phyloP scores from a whole-genome alignment of 2,888 invertebrate genomes.

The Cryptus armator region DNA sequence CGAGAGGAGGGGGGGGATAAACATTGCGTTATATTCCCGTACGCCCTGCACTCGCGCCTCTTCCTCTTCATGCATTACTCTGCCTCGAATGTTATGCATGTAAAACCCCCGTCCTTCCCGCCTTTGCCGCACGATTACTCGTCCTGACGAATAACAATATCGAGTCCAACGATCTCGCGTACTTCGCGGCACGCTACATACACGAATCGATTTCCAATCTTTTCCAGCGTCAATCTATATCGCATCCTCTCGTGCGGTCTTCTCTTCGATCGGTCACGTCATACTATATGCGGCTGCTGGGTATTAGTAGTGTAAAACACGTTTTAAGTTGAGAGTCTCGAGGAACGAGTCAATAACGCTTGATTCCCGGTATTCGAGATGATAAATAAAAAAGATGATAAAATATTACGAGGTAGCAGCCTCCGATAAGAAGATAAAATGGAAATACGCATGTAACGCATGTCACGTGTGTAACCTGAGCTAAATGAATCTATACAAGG shows the following conservation, averaged over 20 bases:
- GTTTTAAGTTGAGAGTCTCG: constrained; percentile 17
- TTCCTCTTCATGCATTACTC: constrained; percentile 6
- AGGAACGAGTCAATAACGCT: constrained; percentile 3
- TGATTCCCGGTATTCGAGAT: background rate
- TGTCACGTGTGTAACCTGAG: background rate
- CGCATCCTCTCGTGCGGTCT: background rate
- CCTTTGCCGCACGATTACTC: background rate
- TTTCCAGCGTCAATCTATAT: constrained; percentile 19
- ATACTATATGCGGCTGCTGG: background rate
- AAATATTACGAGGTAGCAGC: background rate
- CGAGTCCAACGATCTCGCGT: constrained; percentile 8
- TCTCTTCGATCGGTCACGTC: constrained; percentile 3
- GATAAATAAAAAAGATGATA: background rate
- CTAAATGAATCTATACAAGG: background rate
- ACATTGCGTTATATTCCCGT: constrained; percentile 27
- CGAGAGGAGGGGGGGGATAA: background rate
- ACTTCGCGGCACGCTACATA: background rate
- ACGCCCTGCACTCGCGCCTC: constrained; percentile 49
- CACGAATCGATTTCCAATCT: constrained; percentile 16
- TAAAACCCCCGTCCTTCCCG: background rate
- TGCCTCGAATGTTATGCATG: constrained; percentile 6
- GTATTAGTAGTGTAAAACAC: background rate
- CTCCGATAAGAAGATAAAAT: background rate
- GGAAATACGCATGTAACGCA: background rate
- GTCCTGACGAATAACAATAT: constrained; percentile 6